Conservation (phyloP, 2,797 vertebrate species). For the Coccyzus lansbergi region DNA sequence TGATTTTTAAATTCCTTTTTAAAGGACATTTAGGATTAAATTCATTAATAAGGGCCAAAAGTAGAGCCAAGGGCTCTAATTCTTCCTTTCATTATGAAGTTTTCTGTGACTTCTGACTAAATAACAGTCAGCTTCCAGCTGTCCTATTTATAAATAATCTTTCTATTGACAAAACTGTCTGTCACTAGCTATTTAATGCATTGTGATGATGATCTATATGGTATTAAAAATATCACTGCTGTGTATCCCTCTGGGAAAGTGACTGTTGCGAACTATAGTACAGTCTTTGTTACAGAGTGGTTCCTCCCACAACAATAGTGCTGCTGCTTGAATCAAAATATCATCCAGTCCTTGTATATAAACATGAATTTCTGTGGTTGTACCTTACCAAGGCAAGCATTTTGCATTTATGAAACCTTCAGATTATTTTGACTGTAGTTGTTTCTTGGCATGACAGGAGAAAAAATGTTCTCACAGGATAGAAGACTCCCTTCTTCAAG, state of each 20-base stretch:
- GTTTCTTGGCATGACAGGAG: not conserved
- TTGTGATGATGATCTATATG: constrained; percentile 45
- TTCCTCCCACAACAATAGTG: not conserved
- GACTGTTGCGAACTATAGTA: not conserved
- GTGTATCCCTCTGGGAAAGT: constrained; percentile 10
- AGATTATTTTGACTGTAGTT: not conserved
- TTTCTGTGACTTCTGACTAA: constrained; percentile 58
- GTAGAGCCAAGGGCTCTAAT: constrained; percentile 10
- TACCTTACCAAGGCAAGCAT: not conserved
- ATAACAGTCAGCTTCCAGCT: constrained; percentile 27
- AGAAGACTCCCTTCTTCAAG: not conserved
- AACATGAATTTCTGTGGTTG: not conserved
- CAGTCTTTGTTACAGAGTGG: not conserved
- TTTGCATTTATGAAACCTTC: not conserved
- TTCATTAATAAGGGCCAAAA: not conserved
- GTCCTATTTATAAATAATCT: constrained; percentile 62
- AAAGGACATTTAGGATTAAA: not conserved
- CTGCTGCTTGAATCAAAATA: not conserved
- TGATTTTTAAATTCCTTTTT: not conserved
- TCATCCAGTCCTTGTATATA: not conserved
- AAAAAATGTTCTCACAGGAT: not conserved
- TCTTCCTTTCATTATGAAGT: not conserved
- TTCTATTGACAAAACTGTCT: constrained; percentile 65
- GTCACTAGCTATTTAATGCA: constrained; percentile 61
- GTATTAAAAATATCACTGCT: constrained; percentile 24